A percentile compares a stretch with the other conserved stretches of the same genome.
These are phyloP conservation scores for Phycodurus eques DNA, from an alignment of 2,113 vertebrate genomes.

Conservation along the genomic window DNA sequence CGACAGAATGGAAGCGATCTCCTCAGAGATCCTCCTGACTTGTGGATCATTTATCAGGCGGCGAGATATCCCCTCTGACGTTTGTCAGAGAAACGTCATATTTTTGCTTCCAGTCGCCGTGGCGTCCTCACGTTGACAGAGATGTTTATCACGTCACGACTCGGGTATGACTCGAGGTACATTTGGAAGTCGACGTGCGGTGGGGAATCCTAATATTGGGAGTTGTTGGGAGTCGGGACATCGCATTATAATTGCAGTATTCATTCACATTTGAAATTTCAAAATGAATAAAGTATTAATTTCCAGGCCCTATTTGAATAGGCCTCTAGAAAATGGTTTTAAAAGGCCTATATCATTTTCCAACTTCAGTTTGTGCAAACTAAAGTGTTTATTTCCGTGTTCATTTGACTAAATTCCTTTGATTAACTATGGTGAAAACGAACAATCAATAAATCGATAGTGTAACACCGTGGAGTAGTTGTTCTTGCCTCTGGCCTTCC, in stretches of 20 bases:
- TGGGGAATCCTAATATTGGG: background rate
- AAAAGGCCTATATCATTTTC: background rate
- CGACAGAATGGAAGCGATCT: conserved; percentile 66
- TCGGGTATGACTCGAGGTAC: background rate
- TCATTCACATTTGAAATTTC: too few relatives aligned
- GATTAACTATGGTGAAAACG: too few relatives aligned
- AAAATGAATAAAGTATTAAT: too few relatives aligned
- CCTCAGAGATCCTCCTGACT: conserved; percentile 62
- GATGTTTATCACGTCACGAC: background rate
- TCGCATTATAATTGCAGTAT: background rate
- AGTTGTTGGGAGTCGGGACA: background rate
- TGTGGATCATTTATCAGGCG: conserved; percentile 63
- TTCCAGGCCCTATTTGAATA: too few relatives aligned
- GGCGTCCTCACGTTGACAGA: background rate
- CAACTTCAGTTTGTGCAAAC: background rate
- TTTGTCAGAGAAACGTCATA: conserved; percentile 11
- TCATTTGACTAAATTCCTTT: background rate
- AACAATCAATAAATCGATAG: too few relatives aligned
- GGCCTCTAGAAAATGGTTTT: background rate
- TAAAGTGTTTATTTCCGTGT: too few relatives aligned
- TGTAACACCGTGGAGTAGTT: too few relatives aligned
- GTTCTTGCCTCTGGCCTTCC: too few relatives aligned
- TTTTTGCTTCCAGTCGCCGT: background rate
- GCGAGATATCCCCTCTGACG: conserved; percentile 27
- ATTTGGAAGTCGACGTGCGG: background rate